Conservation (phyloP, 2,113 vertebrate species). For the Verasper variegatus region DNA sequence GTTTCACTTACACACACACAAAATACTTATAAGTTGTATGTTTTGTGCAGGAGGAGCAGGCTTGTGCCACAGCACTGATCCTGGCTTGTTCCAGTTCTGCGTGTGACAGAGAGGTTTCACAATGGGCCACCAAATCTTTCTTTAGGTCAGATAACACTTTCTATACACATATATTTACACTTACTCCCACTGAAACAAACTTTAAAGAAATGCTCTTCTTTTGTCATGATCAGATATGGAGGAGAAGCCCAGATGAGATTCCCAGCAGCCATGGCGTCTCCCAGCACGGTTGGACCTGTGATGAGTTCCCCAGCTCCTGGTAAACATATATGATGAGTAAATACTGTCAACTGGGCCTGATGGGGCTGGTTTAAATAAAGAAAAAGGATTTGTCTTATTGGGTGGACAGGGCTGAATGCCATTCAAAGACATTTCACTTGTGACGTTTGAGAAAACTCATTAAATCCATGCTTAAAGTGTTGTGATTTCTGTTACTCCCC, state of each 20-base stretch:
- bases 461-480: neutral
- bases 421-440: neutral
- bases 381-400: too few species aligned
- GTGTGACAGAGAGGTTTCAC: constrained; percentile 90
- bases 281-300: constrained; percentile 87
- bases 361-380: too few species aligned
- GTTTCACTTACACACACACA: too few species aligned
- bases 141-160: constrained; percentile 86
- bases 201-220: neutral
- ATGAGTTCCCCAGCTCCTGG: constrained; percentile 87
- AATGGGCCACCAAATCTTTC: constrained; percentile 95
- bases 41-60: constrained; percentile 89
- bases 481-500: neutral
- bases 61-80: constrained; percentile 94
- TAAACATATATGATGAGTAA: constrained; percentile 20
- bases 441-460: neutral
- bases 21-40: neutral
- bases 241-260: constrained; percentile 98
- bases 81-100: constrained; percentile 92
- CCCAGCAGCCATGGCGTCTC: constrained; percentile 84
- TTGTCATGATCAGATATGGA: constrained; percentile 85
- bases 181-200: neutral
- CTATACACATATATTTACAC: neutral
- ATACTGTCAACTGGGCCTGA: neutral
- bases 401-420: neutral